These are phyloP conservation scores for Musca vetustissima DNA, from an alignment of 1,140 invertebrate genomes.

Conservation along the genomic window DNA sequence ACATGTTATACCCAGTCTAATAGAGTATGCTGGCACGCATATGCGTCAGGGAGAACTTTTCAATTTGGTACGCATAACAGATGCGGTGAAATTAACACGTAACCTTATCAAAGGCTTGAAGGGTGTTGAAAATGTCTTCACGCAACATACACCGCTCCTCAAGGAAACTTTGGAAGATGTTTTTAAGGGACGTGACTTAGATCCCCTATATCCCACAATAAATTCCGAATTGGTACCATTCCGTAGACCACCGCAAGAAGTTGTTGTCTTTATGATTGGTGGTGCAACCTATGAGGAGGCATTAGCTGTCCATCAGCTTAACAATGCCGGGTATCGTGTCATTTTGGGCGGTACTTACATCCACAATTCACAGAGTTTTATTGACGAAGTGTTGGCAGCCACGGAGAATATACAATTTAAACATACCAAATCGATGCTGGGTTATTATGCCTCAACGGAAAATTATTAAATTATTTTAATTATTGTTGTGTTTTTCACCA, in stretches of 20 bases:
- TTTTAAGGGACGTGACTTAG: conserved; percentile 82
- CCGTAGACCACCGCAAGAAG: conserved; percentile 73
- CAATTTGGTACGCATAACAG: conserved; percentile 67
- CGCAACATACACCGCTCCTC: conserved; percentile 88
- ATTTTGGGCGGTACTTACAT: conserved; percentile 88
- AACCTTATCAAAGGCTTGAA: conserved; percentile 87
- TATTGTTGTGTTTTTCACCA: neutral
- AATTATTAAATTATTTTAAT: conserved; percentile 38
- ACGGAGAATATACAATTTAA: conserved; percentile 60
- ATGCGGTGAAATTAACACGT: conserved; percentile 88
- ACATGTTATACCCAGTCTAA: conserved; percentile 68
- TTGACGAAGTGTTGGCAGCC: conserved; percentile 67
- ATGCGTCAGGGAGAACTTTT: conserved; percentile 80
- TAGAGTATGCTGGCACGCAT: conserved; percentile 81
- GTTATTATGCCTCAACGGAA: conserved; percentile 46
- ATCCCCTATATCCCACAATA: conserved; percentile 80
- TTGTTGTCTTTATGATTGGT: conserved; percentile 94
- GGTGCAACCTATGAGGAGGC: conserved; percentile 98
- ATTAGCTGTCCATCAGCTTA: conserved; percentile 80
- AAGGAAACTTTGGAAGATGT: conserved; percentile 86
- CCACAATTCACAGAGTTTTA: conserved; percentile 84
- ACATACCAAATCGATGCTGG: conserved; percentile 56
- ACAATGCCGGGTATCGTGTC: conserved; percentile 77
- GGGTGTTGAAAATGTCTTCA: conserved; percentile 97
- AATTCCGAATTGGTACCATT: conserved; percentile 63